Evolutionary conservation across 2,797 vertebrate genomes (phyloP).

Genomic region (Falco cherrug): DNA sequence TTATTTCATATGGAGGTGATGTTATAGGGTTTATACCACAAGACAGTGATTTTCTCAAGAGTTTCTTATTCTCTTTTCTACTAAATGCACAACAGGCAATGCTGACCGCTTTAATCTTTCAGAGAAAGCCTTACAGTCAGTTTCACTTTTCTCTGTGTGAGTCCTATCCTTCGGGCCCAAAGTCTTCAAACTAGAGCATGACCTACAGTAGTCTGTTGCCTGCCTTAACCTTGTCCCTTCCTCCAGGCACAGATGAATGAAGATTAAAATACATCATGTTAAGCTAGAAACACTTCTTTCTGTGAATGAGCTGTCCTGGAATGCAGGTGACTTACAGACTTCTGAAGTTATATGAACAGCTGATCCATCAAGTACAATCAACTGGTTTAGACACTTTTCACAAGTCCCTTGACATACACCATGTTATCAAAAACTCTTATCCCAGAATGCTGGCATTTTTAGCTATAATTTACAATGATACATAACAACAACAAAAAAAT

Average conservation of each 20-base stretch:
- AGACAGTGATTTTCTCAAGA: background rate
- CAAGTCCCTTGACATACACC: background rate
- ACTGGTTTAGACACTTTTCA: background rate
- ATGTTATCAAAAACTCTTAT: background rate
- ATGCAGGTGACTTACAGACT: background rate
- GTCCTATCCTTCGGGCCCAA: background rate
- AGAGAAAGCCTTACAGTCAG: background rate
- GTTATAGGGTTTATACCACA: background rate
- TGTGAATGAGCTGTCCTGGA: background rate
- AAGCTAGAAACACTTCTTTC: background rate
- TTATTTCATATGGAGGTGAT: background rate
- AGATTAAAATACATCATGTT: background rate
- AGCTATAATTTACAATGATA: background rate
- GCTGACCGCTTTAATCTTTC: background rate
- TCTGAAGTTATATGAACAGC: background rate
- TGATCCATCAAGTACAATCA: background rate
- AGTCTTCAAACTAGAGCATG: background rate
- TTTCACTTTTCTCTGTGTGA: background rate
- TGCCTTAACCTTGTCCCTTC: background rate
- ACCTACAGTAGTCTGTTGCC: background rate
- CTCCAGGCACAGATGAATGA: background rate
- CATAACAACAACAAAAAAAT: no score
- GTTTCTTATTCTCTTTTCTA: background rate
- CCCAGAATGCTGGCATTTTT: background rate
- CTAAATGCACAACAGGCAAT: background rate